Percentiles rank a stretch among this genome's conserved stretches.
Evolutionary conservation across 2,888 invertebrate genomes (phyloP).

Genomic region (Amblyjoppa proteus): DNA sequence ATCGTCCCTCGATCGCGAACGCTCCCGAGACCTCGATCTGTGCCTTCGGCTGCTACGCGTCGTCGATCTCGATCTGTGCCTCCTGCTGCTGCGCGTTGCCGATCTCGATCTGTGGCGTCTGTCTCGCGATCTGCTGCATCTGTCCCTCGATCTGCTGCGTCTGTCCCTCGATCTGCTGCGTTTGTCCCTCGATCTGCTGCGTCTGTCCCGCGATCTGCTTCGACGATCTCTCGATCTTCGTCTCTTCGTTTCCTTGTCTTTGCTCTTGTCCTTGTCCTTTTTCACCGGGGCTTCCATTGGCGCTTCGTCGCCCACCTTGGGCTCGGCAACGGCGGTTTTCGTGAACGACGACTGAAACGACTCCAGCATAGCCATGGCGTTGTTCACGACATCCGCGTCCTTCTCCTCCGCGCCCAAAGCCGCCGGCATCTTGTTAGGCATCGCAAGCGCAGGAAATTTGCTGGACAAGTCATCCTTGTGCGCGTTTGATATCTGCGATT

Average conservation of each 20-base stretch:
- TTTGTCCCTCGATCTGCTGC: constrained; percentile 77
- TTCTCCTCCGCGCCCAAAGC: constrained; percentile 73
- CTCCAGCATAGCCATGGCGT: constrained; percentile 94
- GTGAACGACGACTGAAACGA: constrained; percentile 91
- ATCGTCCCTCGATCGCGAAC: constrained; percentile 73
- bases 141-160: constrained; percentile 71
- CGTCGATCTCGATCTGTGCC: constrained; percentile 64
- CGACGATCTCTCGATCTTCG: constrained; percentile 4
- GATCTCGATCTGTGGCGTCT: constrained; percentile 63
- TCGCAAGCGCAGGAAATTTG: constrained; percentile 93
- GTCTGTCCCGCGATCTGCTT: constrained; percentile 71
- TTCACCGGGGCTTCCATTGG: constrained; percentile 89
- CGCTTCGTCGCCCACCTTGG: constrained; percentile 86
- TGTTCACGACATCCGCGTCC: constrained; percentile 88
- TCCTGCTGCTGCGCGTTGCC: constrained; percentile 67
- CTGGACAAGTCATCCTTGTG: constrained; percentile 87
- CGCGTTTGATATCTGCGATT: constrained; percentile 74
- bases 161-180: constrained; percentile 65
- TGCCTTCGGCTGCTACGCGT: constrained; percentile 67
- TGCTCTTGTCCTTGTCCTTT: constrained; percentile 69
- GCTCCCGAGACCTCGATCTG: constrained; percentile 63
- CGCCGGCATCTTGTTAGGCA: constrained; percentile 90
- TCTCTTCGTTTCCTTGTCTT: constrained; percentile 72
- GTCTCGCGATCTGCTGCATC: constrained; percentile 71
- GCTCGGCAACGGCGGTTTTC: constrained; percentile 71